Conservation (phyloP, 2,113 vertebrate species). For the Silurus glanis region DNA sequence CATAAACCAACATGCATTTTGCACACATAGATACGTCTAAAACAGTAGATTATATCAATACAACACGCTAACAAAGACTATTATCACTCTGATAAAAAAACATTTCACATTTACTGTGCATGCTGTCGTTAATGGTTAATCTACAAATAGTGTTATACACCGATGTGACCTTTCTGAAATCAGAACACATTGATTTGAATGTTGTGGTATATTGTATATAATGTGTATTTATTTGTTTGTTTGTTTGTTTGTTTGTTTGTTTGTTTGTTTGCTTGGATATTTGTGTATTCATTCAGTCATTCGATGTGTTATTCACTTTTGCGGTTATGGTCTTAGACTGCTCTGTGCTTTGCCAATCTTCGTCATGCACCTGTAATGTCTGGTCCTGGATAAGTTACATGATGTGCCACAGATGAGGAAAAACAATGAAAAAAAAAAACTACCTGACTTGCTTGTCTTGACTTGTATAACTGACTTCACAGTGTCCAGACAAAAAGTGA, state of each 20-base stretch:
- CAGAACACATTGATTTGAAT: neutral
- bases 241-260: neutral
- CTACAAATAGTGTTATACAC: neutral
- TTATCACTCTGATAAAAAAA: neutral
- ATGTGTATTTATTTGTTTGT: neutral
- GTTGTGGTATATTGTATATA: neutral
- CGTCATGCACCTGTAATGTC: neutral
- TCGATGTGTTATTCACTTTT: neutral
- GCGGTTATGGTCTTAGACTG: neutral
- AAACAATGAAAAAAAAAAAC: neutral
- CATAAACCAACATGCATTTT: constrained; percentile 8
- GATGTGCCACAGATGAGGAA: neutral
- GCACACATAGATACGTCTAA: neutral
- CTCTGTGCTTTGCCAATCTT: neutral
- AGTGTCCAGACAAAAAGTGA: neutral
- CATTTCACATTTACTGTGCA: neutral
- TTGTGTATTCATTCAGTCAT: neutral
- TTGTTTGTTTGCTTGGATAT: neutral
- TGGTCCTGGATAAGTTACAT: neutral
- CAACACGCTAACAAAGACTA: neutral
- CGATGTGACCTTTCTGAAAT: neutral
- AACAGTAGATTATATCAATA: neutral
- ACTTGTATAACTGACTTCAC: neutral
- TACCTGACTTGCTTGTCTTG: neutral
- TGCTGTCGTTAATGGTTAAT: neutral